These are phyloP conservation scores for Trogon melanurus DNA, from an alignment of 2,113 vertebrate genomes.

Conservation along the genomic window DNA sequence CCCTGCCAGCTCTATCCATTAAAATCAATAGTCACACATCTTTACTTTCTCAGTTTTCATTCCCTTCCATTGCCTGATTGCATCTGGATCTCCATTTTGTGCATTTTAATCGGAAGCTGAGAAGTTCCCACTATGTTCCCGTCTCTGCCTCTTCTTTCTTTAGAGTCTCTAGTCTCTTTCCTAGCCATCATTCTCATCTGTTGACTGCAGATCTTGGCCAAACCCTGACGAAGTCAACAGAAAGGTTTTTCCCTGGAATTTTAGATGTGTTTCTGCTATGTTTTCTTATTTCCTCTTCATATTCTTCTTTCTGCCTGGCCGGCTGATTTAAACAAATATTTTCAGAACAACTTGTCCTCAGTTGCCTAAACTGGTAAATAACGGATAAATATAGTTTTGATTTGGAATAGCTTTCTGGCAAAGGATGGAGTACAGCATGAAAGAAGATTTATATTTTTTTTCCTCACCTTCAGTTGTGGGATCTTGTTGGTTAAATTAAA, in stretches of 20 bases:
- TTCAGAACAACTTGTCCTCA: conserved; percentile 45
- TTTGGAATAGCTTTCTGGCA: conserved; percentile 51
- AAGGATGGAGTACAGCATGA: background rate
- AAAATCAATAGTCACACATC: background rate
- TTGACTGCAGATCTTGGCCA: background rate
- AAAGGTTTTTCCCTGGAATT: conserved; percentile 27
- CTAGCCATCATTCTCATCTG: background rate
- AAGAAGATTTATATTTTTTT: conserved; percentile 29
- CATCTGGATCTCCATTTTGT: background rate
- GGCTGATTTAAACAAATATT: conserved; percentile 45
- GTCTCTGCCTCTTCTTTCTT: background rate
- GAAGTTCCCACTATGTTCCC: background rate
- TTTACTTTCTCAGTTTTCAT: background rate
- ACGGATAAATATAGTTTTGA: conserved; percentile 49
- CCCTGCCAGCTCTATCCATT: background rate
- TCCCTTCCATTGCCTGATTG: background rate
- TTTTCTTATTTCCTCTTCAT: background rate
- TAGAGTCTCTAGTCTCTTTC: background rate
- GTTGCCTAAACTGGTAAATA: conserved; percentile 58
- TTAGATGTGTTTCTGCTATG: background rate
- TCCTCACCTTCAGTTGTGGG: conserved; percentile 56
- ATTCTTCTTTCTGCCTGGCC: background rate
- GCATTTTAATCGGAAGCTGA: background rate
- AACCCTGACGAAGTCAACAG: conserved; percentile 12
- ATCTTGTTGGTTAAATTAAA: conserved; percentile 16